Conservation (phyloP, 2,888 invertebrate genomes). For the Heliconius ethilla region DNA sequence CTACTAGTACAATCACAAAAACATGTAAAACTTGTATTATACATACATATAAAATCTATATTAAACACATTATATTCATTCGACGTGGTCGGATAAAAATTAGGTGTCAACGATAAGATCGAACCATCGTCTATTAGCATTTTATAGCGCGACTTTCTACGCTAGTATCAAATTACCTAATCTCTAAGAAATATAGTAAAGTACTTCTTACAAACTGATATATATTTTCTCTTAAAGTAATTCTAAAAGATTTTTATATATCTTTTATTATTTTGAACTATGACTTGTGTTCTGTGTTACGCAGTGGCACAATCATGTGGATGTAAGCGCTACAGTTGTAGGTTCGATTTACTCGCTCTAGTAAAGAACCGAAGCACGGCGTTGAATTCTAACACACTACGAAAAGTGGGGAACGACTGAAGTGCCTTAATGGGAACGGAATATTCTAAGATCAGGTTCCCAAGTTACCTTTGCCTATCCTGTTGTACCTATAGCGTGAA, state of each 20-base stretch:
- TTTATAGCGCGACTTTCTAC: slow-evolving; percentile 27
- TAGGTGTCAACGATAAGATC: slow-evolving; percentile 53
- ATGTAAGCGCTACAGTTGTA: no score
- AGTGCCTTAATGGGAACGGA: no score
- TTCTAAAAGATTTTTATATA: not conserved
- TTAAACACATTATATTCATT: slow-evolving; percentile 27
- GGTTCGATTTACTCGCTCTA: no score
- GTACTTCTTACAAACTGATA: not conserved
- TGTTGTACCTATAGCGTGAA: no score
- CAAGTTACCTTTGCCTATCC: no score
- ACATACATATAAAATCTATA: slow-evolving; percentile 9
- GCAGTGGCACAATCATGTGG: no score
- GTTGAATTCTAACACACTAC: no score
- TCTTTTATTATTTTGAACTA: not conserved
- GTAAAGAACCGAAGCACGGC: no score
- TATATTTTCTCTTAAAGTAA: not conserved
- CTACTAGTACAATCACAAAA: not conserved
- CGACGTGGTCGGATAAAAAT: slow-evolving; percentile 46
- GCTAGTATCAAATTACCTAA: slow-evolving; percentile 39
- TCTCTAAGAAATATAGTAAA: slow-evolving; percentile 13
- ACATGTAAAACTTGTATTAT: not conserved
- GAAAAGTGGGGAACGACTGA: no score
- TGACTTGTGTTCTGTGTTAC: no score
- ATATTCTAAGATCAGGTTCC: no score
- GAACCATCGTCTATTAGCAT: slow-evolving; percentile 24